Evolutionary conservation across 2,113 vertebrate species (phyloP), one percentile per base, ranked within the genome.

Genomic region (Cebidichthys violaceus): DNA sequence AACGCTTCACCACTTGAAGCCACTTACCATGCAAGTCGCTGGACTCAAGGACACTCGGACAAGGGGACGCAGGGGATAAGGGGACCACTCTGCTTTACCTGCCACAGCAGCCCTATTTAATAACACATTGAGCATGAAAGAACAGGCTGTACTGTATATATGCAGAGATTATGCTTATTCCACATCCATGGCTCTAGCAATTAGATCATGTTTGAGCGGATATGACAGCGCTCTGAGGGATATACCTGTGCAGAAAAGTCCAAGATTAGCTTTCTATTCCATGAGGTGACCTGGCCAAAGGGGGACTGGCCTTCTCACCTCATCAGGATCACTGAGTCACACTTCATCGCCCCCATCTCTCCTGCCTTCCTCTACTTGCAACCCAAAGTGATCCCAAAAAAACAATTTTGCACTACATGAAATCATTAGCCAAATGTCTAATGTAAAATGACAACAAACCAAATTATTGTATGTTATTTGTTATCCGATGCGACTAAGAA

Each of bases 191-290:
- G 31, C 24, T 41, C n/a, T 9, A 4, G 33, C 60, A 66, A 75
- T 79, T 75, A 81, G 54, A 24, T 78, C 57, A 24, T 29, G 65
- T 77, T 70, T 84, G 59, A 89, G 84, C 39, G 55, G 62, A 76
- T 54, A 71, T 37, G 52, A 31, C 55, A 69, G 77, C 9, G 24
- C 71, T 82, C 65, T 60, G 54, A 77, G 79, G 76, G 75, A 78
- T 57, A 78, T 39, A 64, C 27, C 55, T 72, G 65, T 24, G 61
- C 71, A 69, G 75, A 71, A 43, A 78, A 88, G 59, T 77, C 84
- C 73, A 70, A 83, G 43, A 81, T 87, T 81, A 86, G 66, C 73
- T 66, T 72, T 81, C 15, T 20, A 41, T 65, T 81, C 68, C 33
- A 27, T 73, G 74, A 45, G 15, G 60, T 82, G 82, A 82, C 70